These are phyloP conservation scores for Dipodomys ordii DNA, from an alignment of 2,113 vertebrate genomes.

Conservation along the genomic window DNA sequence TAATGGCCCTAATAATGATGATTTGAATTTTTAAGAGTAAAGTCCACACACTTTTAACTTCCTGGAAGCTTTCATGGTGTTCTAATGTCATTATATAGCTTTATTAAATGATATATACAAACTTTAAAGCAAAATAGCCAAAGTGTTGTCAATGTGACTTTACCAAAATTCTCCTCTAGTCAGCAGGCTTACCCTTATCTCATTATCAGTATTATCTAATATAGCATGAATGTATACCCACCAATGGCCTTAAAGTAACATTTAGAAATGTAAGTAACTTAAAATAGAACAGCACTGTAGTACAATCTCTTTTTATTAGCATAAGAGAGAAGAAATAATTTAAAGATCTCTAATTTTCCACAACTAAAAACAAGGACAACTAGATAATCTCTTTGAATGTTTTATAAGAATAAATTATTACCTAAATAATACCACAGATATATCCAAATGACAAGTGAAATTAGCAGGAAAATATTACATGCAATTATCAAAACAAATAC, in stretches of 20 bases:
- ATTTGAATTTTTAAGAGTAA: conserved; percentile 61
- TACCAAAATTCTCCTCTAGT: background rate
- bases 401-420: conserved; percentile 20
- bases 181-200: background rate
- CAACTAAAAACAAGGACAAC: conserved; percentile 28
- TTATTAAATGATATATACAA: background rate
- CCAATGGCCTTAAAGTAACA: conserved; percentile 34
- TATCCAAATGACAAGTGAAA: conserved; percentile 1
- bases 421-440: conserved; percentile 22
- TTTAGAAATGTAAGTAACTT: conserved; percentile 25
- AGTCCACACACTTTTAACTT: background rate
- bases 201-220: background rate
- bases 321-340: conserved; percentile 33
- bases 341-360: conserved; percentile 15
- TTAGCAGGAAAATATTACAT: background rate
- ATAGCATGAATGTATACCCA: background rate
- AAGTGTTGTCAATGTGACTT: background rate
- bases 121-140: background rate
- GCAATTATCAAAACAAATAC: conserved; percentile 1
- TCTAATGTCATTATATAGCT: background rate
- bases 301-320: background rate
- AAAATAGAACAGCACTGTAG: background rate
- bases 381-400: background rate
- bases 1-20: background rate
- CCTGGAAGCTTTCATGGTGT: background rate